A percentile compares a stretch with the other conserved stretches of the same genome.
These are phyloP conservation scores for Thalassoma bifasciatum DNA, from an alignment of 2,113 vertebrate genomes.

Conservation along the genomic window DNA sequence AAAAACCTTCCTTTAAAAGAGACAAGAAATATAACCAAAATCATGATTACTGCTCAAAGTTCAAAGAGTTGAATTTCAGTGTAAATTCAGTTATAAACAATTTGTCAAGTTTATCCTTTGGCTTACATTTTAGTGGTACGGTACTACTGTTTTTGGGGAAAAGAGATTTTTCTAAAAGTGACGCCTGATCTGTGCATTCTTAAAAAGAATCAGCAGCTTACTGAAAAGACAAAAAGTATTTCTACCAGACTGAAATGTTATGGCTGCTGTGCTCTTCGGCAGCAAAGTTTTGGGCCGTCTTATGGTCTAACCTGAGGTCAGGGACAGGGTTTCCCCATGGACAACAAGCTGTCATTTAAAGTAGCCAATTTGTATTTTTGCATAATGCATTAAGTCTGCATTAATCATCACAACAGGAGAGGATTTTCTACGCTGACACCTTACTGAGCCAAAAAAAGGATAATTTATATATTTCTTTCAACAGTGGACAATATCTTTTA, in stretches of 20 bases:
- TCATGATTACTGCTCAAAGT: too few relatives aligned
- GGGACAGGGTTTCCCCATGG: constrained; percentile 20
- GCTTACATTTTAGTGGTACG: too few relatives aligned
- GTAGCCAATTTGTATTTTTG: not conserved
- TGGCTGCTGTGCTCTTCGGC: constrained; percentile 22
- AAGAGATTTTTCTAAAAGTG: not conserved
- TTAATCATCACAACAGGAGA: not conserved
- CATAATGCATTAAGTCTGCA: not conserved
- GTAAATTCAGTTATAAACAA: too few relatives aligned
- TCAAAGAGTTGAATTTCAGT: too few relatives aligned
- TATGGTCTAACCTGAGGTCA: not conserved
- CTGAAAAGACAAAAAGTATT: constrained; percentile 35
- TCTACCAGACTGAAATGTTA: constrained; percentile 3
- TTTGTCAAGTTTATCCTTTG: too few relatives aligned
- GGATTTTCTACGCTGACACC: too few relatives aligned
- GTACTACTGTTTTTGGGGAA: too few relatives aligned
- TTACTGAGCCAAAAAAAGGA: too few relatives aligned
- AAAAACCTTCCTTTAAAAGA: too few relatives aligned
- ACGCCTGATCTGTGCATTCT: constrained; percentile 16
- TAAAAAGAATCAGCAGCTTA: constrained; percentile 22
- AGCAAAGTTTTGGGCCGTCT: constrained; percentile 3
- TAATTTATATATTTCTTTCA: too few relatives aligned
- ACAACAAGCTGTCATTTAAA: constrained; percentile 2
- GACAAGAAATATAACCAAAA: too few relatives aligned
- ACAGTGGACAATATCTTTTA: too few relatives aligned